phyloP scores from a whole-genome alignment of 2,113 vertebrate genomes.

The Pomatorhinus ruficollis region DNA sequence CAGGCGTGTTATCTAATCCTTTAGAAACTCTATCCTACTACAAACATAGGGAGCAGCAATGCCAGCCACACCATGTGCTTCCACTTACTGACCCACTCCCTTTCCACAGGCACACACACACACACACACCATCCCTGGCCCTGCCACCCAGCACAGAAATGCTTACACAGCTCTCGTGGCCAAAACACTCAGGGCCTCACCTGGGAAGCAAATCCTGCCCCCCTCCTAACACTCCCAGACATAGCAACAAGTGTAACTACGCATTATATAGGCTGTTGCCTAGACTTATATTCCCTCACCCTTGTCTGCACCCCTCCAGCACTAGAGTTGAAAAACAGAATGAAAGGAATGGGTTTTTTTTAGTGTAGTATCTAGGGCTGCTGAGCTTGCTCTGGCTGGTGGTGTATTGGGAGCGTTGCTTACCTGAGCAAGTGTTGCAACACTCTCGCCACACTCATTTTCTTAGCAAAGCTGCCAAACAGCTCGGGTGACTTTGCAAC shows the following conservation, averaged over 20 bases:
- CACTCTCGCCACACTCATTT: rapidly evolving
- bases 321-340: background rate
- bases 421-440: background rate
- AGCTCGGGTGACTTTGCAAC: background rate
- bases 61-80: background rate
- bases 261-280: rapidly evolving
- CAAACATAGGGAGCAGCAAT: background rate
- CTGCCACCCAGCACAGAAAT: rapidly evolving
- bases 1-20: constrained; percentile 26
- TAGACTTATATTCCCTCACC: background rate
- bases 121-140: rapidly evolving
- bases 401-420: background rate
- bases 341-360: rapidly evolving
- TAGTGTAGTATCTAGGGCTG: too few species aligned
- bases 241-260: background rate
- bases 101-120: background rate
- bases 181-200: rapidly evolving
- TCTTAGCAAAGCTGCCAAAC: background rate
- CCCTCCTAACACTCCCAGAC: rapidly evolving
- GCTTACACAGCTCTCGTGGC: rapidly evolving
- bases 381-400: background rate
- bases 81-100: background rate
- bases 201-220: background rate
- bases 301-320: rapidly evolving
- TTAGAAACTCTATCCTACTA: constrained; percentile 16